Percentiles rank a stretch among this genome's conserved stretches.
Conservation (phyloP, 2,888 invertebrate species). For the Volucella inflata region DNA sequence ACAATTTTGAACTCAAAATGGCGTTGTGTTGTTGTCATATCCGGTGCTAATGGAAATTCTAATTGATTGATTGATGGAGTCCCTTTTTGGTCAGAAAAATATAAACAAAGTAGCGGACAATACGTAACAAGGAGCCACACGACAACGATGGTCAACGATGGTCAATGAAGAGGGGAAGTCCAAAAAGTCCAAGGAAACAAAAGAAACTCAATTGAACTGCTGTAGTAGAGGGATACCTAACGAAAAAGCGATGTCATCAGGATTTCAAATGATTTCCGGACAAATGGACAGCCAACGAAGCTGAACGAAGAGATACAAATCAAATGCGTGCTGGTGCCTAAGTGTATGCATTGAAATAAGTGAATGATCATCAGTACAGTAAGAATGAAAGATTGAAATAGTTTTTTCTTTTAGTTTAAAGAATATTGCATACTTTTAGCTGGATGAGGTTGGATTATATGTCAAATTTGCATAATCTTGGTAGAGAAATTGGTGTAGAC, state of each 20-base stretch:
- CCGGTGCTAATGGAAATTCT: conserved; percentile 79
- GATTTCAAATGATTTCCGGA: conserved; percentile 15
- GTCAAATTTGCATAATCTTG: no score
- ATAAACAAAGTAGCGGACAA: conserved; percentile 41
- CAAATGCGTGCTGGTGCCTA: not conserved
- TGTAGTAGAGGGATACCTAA: not conserved
- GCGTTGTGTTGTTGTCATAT: conserved; percentile 78
- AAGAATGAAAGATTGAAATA: not conserved
- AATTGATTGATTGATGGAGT: conserved; percentile 78
- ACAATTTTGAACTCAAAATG: conserved; percentile 61
- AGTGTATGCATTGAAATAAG: not conserved
- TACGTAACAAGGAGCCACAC: conserved; percentile 5
- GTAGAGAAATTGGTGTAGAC: no score
- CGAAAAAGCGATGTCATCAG: not conserved
- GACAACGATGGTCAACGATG: not conserved
- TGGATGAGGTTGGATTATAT: no score
- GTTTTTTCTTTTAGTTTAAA: no score
- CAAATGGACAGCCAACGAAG: not conserved
- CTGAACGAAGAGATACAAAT: not conserved
- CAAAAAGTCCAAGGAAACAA: not conserved
- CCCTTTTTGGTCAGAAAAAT: conserved; percentile 45
- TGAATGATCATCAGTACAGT: conserved; percentile 12
- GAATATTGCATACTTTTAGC: no score
- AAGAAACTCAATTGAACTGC: conserved; percentile 9
- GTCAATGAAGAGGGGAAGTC: not conserved